Evolutionary conservation across 2,113 vertebrate genomes (phyloP).

Genomic region (Hepsetus odoe): DNA sequence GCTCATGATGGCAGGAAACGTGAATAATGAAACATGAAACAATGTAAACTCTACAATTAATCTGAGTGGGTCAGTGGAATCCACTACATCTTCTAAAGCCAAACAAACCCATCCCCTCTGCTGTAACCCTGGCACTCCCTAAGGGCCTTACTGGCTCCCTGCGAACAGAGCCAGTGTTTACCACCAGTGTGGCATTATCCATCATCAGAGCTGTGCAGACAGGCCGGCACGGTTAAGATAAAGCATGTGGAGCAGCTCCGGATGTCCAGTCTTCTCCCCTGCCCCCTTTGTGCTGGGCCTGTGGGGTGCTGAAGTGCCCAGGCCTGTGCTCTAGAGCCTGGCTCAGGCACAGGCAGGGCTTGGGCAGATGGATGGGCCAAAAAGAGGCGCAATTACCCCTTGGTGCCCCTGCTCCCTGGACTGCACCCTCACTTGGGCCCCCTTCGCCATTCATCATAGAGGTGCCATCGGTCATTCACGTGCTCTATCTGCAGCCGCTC

Average conservation of each 20-base stretch:
- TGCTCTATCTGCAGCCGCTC: slow-evolving; percentile 52
- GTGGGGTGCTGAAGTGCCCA: slow-evolving; percentile 33
- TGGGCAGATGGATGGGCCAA: slow-evolving; percentile 60
- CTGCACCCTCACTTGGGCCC: slow-evolving; percentile 36
- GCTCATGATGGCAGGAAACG: background rate
- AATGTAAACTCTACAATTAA: slow-evolving; percentile 43
- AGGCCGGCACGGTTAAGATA: slow-evolving; percentile 57
- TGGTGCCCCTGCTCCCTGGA: slow-evolving; percentile 40
- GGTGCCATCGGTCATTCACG: slow-evolving; percentile 52
- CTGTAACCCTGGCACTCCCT: slow-evolving; percentile 39
- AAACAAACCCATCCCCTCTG: slow-evolving; percentile 40
- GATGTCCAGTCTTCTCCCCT: slow-evolving; percentile 42
- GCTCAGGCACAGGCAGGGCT: slow-evolving; percentile 38
- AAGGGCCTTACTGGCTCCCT: slow-evolving; percentile 17
- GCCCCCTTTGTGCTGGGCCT: slow-evolving; percentile 37
- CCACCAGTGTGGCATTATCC: slow-evolving; percentile 53
- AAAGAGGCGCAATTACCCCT: slow-evolving; percentile 63
- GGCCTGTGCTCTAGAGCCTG: slow-evolving; percentile 20
- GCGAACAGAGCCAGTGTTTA: slow-evolving; percentile 49
- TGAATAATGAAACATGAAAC: slow-evolving; percentile 22
- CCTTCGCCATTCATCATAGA: slow-evolving; percentile 58
- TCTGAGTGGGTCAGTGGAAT: slow-evolving; percentile 29
- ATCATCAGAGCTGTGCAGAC: slow-evolving; percentile 52
- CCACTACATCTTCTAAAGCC: slow-evolving; percentile 33
- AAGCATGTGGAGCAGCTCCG: slow-evolving; percentile 50